phyloP scores from a whole-genome alignment of 1,140 invertebrate genomes.

The Dryas iulia region DNA sequence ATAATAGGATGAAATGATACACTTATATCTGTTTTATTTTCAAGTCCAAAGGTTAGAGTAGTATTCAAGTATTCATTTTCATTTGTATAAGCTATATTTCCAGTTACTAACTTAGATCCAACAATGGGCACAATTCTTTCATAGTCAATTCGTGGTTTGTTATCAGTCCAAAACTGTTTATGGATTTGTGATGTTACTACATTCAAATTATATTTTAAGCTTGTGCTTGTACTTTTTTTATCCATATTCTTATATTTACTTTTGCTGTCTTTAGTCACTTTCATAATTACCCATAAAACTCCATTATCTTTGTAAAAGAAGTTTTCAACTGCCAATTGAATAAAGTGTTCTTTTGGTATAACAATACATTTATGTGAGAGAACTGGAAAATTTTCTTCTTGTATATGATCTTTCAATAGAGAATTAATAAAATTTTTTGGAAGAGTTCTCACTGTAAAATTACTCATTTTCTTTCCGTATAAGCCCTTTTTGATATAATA shows the following conservation, averaged over 20 bases:
- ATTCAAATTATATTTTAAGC: constrained; percentile 49
- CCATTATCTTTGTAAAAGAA: constrained; percentile 70
- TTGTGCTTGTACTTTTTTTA: constrained; percentile 36
- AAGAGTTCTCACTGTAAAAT: constrained; percentile 47
- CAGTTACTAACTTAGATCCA: constrained; percentile 51
- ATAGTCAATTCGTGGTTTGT: constrained; percentile 37
- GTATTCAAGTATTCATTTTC: constrained; percentile 66
- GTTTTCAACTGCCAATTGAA: constrained; percentile 62
- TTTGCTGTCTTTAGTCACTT: constrained; percentile 50
- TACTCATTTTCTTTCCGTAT: constrained; percentile 40
- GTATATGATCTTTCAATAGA: constrained; percentile 43
- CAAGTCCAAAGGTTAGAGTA: constrained; percentile 49
- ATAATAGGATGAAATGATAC: constrained; percentile 60
- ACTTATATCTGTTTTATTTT: constrained; percentile 38
- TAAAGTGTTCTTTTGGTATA: constrained; percentile 59
- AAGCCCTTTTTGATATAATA: constrained; percentile 46
- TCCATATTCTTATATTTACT: constrained; percentile 42
- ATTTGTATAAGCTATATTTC: constrained; percentile 48
- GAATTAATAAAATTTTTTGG: constrained; percentile 41
- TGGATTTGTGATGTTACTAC: constrained; percentile 66
- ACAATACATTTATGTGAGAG: constrained; percentile 62
- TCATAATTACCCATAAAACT: constrained; percentile 62
- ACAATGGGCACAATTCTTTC: constrained; percentile 63
- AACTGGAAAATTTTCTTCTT: constrained; percentile 47
- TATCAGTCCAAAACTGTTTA: constrained; percentile 53